A percentile compares a stretch with the other conserved stretches of the same genome.
These are phyloP conservation scores for Oscheius sp. DNA, from an alignment of 2,888 invertebrate species.

Conservation along the genomic window DNA sequence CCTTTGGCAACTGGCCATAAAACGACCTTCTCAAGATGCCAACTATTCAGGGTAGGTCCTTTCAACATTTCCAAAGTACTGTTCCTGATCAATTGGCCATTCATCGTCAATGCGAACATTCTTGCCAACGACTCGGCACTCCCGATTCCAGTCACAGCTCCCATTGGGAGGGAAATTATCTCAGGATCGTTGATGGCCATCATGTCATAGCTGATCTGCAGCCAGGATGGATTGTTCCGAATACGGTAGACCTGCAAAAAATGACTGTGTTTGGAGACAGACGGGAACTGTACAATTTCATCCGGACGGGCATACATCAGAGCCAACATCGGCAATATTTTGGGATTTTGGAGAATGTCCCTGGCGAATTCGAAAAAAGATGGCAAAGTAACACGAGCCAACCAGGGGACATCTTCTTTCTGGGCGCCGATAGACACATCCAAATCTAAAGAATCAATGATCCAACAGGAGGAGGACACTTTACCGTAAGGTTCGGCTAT, in stretches of 20 bases:
- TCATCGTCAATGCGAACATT: conserved; percentile 49
- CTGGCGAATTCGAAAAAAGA: conserved; percentile 58
- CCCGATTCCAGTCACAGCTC: conserved; percentile 63
- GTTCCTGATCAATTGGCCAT: conserved; percentile 59
- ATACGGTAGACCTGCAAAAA: conserved; percentile 45
- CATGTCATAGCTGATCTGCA: conserved; percentile 58
- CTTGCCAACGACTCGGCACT: conserved; percentile 58
- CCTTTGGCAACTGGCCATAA: conserved; percentile 69
- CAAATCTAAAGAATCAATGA: conserved; percentile 55
- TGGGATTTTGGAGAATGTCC: conserved; percentile 47
- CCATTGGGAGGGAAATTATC: conserved; percentile 57
- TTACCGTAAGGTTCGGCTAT: conserved; percentile 60
- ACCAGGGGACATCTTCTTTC: conserved; percentile 43
- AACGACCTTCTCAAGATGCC: conserved; percentile 67
- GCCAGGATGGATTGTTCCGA: conserved; percentile 60
- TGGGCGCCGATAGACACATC: conserved; percentile 60
- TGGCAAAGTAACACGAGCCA: conserved; percentile 58
- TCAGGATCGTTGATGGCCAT: conserved; percentile 63
- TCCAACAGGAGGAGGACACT: background rate
- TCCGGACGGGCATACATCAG: conserved; percentile 54
- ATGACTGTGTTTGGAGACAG: too few species aligned
- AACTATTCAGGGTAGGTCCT: conserved; percentile 60
- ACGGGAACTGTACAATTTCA: conserved; percentile 28
- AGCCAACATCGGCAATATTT: conserved; percentile 28
- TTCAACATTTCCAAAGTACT: conserved; percentile 51